A percentile compares a stretch with the other conserved stretches of the same genome.
These are phyloP conservation scores for Caenorhabditis sinica DNA, from an alignment of 2,888 invertebrate genomes.

Conservation along the genomic window DNA sequence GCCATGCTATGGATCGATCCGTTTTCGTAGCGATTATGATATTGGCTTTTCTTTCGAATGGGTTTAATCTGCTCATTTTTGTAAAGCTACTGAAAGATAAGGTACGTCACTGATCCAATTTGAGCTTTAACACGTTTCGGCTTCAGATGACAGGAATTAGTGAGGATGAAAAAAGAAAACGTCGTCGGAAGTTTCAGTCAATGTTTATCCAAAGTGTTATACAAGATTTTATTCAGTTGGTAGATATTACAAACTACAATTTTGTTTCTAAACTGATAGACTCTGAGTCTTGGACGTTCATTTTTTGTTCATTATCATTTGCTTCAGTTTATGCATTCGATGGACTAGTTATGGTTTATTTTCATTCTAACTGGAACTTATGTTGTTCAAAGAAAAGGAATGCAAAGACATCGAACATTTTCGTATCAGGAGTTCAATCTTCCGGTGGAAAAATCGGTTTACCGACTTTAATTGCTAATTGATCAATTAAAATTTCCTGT, in stretches of 20 bases:
- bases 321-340: constrained; percentile 5
- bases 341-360: constrained; percentile 35
- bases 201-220: constrained; percentile 45
- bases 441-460: neutral
- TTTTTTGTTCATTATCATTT: neutral
- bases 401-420: neutral
- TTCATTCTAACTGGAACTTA: constrained; percentile 6
- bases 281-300: neutral
- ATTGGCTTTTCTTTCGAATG: constrained; percentile 12
- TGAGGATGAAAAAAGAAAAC: neutral
- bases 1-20: constrained; percentile 11
- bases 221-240: constrained; percentile 48
- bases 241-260: constrained; percentile 44
- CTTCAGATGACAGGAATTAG: constrained; percentile 37
- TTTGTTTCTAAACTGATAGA: neutral
- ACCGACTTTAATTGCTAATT: too few relatives aligned
- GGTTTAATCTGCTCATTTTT: constrained; percentile 17
- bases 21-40: neutral
- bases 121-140: neutral
- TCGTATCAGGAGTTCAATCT: constrained; percentile 6
- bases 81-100: constrained; percentile 34
- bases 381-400: neutral
- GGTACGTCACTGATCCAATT: neutral
- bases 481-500: too few relatives aligned
- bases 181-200: constrained; percentile 12